These are phyloP conservation scores for Lophochroa leadbeateri DNA, from an alignment of 2,113 vertebrate genomes.

Conservation along the genomic window DNA sequence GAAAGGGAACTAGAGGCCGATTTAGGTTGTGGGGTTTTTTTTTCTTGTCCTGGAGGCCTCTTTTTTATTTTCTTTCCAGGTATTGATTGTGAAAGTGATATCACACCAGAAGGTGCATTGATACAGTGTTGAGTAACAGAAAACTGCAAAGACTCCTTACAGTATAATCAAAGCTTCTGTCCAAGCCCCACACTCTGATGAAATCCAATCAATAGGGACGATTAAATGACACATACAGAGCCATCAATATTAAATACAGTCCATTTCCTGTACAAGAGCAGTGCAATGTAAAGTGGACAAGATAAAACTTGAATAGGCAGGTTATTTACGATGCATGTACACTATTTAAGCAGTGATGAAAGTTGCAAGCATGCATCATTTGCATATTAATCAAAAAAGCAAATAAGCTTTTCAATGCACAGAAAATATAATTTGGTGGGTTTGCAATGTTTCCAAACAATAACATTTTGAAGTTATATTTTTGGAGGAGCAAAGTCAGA, in stretches of 20 bases:
- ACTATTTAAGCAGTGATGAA: slow-evolving; percentile 59
- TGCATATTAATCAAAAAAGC: slow-evolving; percentile 13
- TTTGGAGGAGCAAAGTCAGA: not conserved
- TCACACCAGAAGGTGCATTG: slow-evolving; percentile 88
- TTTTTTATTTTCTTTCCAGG: slow-evolving; percentile 76
- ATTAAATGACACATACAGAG: slow-evolving; percentile 93
- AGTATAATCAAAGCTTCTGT: slow-evolving; percentile 88
- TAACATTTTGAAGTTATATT: not conserved
- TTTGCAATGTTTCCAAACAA: not conserved
- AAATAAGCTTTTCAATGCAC: not conserved
- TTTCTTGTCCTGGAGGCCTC: slow-evolving; percentile 78
- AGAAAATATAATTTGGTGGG: not conserved
- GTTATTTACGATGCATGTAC: slow-evolving; percentile 56
- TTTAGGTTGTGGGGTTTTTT: not conserved
- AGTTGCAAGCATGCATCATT: not conserved
- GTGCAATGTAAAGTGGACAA: slow-evolving; percentile 59
- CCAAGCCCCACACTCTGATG: slow-evolving; percentile 81
- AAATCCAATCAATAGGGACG: slow-evolving; percentile 89
- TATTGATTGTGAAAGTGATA: slow-evolving; percentile 92
- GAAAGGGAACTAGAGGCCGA: slow-evolving; percentile 54
- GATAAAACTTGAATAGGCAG: slow-evolving; percentile 71
- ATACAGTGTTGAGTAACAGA: slow-evolving; percentile 77
- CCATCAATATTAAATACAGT: slow-evolving; percentile 92
- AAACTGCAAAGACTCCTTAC: slow-evolving; percentile 84
- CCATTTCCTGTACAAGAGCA: slow-evolving; percentile 81